A percentile compares a stretch with the other conserved stretches of the same genome.
Evolutionary conservation across 2,113 vertebrate genomes (phyloP).

Genomic region (Brachypodius melanocephalos): DNA sequence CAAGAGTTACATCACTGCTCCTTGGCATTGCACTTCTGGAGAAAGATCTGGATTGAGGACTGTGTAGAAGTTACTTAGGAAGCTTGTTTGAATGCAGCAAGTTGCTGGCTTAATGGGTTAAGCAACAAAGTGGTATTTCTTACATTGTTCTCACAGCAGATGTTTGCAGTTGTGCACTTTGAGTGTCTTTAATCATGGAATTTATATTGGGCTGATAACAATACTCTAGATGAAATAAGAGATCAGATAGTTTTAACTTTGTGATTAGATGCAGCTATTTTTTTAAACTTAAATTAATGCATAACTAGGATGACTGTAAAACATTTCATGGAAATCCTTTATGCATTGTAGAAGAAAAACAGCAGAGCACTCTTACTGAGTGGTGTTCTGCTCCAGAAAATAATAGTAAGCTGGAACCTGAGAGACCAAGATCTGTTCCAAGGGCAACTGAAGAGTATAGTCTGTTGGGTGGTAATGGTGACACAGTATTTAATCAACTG

Average conservation of each 20-base stretch:
- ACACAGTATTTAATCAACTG: constrained; percentile 74
- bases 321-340: background rate
- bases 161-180: background rate
- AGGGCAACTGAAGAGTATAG: constrained; percentile 68
- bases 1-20: background rate
- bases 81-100: background rate
- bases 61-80: background rate
- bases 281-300: background rate
- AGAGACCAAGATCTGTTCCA: constrained; percentile 59
- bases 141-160: background rate
- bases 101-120: background rate
- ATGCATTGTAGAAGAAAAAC: constrained; percentile 78
- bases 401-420: constrained; percentile 53
- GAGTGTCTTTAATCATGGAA: background rate
- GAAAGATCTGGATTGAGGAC: background rate
- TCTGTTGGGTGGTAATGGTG: constrained; percentile 70
- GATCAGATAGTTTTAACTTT: background rate
- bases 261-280: rapidly evolving
- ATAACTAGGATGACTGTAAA: background rate
- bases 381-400: constrained; percentile 81
- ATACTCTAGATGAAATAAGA: background rate
- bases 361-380: constrained; percentile 80
- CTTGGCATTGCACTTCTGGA: background rate
- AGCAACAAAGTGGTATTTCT: background rate
- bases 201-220: background rate